phyloP scores from a whole-genome alignment of 1,140 invertebrate species.

The Rhagoletis pomonella region DNA sequence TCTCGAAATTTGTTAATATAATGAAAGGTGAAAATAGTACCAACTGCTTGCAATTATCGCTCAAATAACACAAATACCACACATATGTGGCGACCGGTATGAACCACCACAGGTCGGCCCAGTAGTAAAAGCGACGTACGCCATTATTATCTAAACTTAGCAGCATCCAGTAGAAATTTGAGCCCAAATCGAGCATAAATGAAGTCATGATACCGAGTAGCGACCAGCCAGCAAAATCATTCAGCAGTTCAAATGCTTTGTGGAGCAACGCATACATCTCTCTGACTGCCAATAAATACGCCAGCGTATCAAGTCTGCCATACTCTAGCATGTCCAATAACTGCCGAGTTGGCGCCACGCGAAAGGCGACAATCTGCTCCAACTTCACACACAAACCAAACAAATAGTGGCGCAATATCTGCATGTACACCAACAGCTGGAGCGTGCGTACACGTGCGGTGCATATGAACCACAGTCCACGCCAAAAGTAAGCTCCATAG shows the following conservation, averaged over 20 bases:
- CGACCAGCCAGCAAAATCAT: conserved; percentile 57
- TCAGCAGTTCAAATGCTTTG: conserved; percentile 39
- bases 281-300: background rate
- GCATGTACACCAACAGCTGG: conserved; percentile 54
- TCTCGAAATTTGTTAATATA: no score
- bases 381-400: conserved; percentile 43
- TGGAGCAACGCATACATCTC: conserved; percentile 29
- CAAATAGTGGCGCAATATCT: conserved; percentile 31
- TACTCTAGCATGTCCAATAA: conserved; percentile 6
- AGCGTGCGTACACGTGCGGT: conserved; percentile 51
- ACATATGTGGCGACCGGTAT: background rate
- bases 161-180: conserved; percentile 55
- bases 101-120: background rate
- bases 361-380: conserved; percentile 53
- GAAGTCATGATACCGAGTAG: conserved; percentile 48
- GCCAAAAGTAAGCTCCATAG: conserved; percentile 54
- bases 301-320: background rate
- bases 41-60: background rate
- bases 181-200: conserved; percentile 56
- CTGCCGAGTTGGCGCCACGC: background rate
- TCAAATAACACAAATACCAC: conserved; percentile 2
- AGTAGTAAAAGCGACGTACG: background rate
- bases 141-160: conserved; percentile 41
- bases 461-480: conserved; percentile 7
- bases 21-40: background rate